Evolutionary conservation across 2,797 vertebrate genomes (phyloP), one percentile per base, ranked within the genome.

Genomic region (Acanthurus lineatus): DNA sequence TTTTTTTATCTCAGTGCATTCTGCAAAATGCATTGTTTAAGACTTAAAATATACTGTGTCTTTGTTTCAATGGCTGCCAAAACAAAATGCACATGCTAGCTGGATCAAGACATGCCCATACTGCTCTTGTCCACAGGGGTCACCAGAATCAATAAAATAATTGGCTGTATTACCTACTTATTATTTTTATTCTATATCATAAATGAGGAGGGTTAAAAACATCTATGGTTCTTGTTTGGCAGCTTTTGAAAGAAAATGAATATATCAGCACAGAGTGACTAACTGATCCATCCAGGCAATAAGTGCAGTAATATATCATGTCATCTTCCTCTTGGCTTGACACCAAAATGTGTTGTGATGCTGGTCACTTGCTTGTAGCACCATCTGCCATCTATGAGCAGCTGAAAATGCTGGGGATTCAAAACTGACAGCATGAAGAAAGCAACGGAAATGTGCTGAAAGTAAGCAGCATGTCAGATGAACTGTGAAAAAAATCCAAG

Each of bases 361-460:
- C 47, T 17, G 48, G 49, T 76, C 70, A 75, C 67, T 83, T 63
- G 62, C 69, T 83, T 28, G 73, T 74, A 52, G 58, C 66, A 74
- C 45, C 60, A 76, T 69, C 76, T 85, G 76, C 49, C 75, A 82
- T 9, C 44, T 44, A 59, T 42, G 45, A 66, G 60, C 67, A 79
- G 47, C 60, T 78, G 65, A 70, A 78, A 63, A 69, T 49, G 44
- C 45, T 49, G 15, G 2, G 48, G 52, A 71, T 52, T 40, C 70
- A 69, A 65, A 73, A 75, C 12, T 74, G 69, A 60, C 69, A 73
- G 35, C 49, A 54, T 48, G 69, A 58, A 49, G 17, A 81, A 63
- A 57, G 48, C 54, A 67, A 4, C 56, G 69, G 61, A 72, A 78
- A 71, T 76, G 20, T 73, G 58, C 60, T 69, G 48, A 58, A 44